These are phyloP conservation scores for Mus caroli DNA, from an alignment of 2,797 vertebrate genomes.

Conservation along the genomic window DNA sequence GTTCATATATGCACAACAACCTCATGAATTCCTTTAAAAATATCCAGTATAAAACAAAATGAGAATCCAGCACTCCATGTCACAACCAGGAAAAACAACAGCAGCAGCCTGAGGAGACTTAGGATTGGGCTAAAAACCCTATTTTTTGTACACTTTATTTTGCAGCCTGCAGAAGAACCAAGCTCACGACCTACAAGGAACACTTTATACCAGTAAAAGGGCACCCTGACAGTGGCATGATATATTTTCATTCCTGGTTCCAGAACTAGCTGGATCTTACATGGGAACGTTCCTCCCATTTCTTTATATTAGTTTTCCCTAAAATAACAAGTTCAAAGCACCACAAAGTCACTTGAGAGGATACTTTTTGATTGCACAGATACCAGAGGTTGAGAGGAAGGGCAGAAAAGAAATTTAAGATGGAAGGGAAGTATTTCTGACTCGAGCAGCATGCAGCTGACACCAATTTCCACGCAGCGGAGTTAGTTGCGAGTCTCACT, in stretches of 20 bases:
- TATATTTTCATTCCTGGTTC: background rate
- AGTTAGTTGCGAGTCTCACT: background rate
- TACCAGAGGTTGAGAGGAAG: conserved; percentile 5
- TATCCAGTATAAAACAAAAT: conserved; percentile 30
- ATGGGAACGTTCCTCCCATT: background rate
- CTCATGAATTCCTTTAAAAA: conserved; percentile 41
- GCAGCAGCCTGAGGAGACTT: background rate
- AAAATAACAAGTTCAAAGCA: conserved; percentile 59
- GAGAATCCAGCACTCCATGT: background rate
- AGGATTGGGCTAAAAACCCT: background rate
- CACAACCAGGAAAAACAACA: background rate
- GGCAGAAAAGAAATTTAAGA: background rate
- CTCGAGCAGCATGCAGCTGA: background rate
- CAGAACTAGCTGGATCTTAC: background rate
- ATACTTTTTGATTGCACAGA: background rate
- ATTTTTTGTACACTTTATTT: background rate
- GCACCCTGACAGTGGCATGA: background rate
- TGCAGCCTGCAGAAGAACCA: background rate
- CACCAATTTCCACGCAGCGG: background rate
- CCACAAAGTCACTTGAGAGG: conserved; percentile 20
- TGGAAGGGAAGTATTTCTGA: conserved; percentile 10
- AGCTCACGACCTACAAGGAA: background rate
- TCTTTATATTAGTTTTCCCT: conserved; percentile 48
- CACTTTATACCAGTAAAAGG: background rate
- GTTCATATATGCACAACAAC: background rate